These are phyloP conservation scores for sheep (Ovis aries) DNA, from an alignment of 2,113 vertebrate species.

Conservation along the genomic window ARS-UI_Ramb_v3.0 NC_056056.1:213506001-213506500, in stretches of 20 bases:
- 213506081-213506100: not conserved
- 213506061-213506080: not conserved
- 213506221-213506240: slow-evolving; percentile 10
- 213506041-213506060: not conserved
- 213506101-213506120: not conserved
- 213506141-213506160: not conserved
- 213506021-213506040: not conserved
- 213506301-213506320: not conserved
- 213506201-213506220: not conserved
- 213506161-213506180: not conserved
- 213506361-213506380: not conserved
- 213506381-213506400: slow-evolving; percentile 3
- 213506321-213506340: not conserved
- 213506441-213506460: slow-evolving; percentile 61
- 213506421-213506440: slow-evolving; percentile 32
- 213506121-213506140: not conserved
- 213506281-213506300: slow-evolving; percentile 19
- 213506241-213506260: not conserved
- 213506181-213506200: not conserved
- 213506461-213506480: slow-evolving; percentile 77
- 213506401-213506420: slow-evolving; percentile 11
- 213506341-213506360: not conserved
- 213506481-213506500: slow-evolving; percentile 70
- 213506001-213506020: slow-evolving; percentile 20
- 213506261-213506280: slow-evolving; percentile 9